phyloP scores from a whole-genome alignment of 1,140 invertebrate species.

The Mycetomoellerius zeteki region DNA sequence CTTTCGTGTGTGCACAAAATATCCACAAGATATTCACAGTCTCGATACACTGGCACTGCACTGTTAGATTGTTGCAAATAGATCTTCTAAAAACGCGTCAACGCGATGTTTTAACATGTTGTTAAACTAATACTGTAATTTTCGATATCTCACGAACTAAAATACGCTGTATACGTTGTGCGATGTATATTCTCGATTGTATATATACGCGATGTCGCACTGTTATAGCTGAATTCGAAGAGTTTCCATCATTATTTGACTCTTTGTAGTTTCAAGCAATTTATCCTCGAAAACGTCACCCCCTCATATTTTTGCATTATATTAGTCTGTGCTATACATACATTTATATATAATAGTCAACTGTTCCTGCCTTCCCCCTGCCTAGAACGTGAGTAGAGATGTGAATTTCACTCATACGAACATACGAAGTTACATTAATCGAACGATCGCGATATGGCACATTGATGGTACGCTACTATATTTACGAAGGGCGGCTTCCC shows the following conservation, averaged over 20 bases:
- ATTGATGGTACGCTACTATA: constrained; percentile 31
- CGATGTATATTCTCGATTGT: constrained; percentile 30
- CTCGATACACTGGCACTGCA: constrained; percentile 61
- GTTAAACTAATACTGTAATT: constrained; percentile 16
- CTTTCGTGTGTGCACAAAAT: constrained; percentile 36
- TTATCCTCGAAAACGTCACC: constrained; percentile 5
- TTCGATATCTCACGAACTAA: background rate
- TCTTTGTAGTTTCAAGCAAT: constrained; percentile 41
- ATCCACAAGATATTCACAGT: constrained; percentile 27
- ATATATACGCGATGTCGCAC: constrained; percentile 31
- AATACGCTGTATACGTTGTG: background rate
- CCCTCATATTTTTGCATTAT: constrained; percentile 26
- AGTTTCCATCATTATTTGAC: constrained; percentile 18
- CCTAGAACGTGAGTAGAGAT: constrained; percentile 68
- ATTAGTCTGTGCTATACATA: constrained; percentile 23
- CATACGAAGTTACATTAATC: constrained; percentile 3
- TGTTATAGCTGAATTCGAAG: background rate
- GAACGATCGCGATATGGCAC: constrained; percentile 5
- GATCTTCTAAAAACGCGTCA: constrained; percentile 4
- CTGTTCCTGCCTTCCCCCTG: constrained; percentile 34
- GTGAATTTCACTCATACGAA: constrained; percentile 67
- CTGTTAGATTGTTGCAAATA: constrained; percentile 52
- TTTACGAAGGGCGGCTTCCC: background rate
- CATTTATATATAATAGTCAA: constrained; percentile 21
- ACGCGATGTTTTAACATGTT: background rate